phyloP scores from a whole-genome alignment of 92 coral and sea anemone species.

The Desmophyllum pertusum region DNA sequence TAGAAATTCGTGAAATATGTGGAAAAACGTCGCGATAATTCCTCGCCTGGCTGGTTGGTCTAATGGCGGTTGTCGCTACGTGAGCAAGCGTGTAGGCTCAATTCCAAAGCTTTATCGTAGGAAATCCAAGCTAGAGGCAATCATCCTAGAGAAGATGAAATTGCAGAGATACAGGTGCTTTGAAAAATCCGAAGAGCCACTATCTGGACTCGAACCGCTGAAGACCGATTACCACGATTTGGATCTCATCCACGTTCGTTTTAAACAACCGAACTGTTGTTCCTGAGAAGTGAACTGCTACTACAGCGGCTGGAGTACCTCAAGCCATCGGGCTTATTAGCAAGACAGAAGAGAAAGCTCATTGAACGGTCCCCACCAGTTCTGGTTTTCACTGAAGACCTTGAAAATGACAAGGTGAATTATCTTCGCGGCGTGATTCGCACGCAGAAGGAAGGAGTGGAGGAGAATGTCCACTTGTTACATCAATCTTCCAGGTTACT shows the following conservation, averaged over 20 bases:
- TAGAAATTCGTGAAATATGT: neutral
- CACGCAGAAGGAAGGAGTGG: slow-evolving; percentile 34
- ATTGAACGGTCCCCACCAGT: slow-evolving; percentile 78
- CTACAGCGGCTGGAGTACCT: slow-evolving; percentile 75
- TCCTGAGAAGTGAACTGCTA: slow-evolving; percentile 71
- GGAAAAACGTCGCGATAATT: slow-evolving; percentile 10
- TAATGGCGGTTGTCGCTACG: neutral
- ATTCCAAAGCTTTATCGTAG: slow-evolving; percentile 23
- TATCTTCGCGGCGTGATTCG: slow-evolving; percentile 75
- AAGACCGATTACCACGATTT: slow-evolving; percentile 69
- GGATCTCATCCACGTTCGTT: slow-evolving; percentile 66
- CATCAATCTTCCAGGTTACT: slow-evolving; percentile 71
- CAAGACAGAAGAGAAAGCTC: slow-evolving; percentile 75
- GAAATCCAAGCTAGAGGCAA: slow-evolving; percentile 51
- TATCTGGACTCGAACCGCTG: slow-evolving; percentile 67
- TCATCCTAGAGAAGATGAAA: slow-evolving; percentile 63
- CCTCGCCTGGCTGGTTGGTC: neutral
- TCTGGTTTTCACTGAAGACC: slow-evolving; percentile 62
- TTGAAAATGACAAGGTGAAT: slow-evolving; percentile 50
- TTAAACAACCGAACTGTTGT: slow-evolving; percentile 75
- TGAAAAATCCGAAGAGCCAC: slow-evolving; percentile 28
- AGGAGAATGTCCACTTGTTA: slow-evolving; percentile 56
- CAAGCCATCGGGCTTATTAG: slow-evolving; percentile 66
- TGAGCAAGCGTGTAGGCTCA: too few relatives aligned
- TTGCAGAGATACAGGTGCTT: slow-evolving; percentile 61